A percentile compares a stretch with the other conserved stretches of the same genome.
phyloP scores from a whole-genome alignment of 2,113 vertebrate genomes.

The Lipophrys pholis region DNA sequence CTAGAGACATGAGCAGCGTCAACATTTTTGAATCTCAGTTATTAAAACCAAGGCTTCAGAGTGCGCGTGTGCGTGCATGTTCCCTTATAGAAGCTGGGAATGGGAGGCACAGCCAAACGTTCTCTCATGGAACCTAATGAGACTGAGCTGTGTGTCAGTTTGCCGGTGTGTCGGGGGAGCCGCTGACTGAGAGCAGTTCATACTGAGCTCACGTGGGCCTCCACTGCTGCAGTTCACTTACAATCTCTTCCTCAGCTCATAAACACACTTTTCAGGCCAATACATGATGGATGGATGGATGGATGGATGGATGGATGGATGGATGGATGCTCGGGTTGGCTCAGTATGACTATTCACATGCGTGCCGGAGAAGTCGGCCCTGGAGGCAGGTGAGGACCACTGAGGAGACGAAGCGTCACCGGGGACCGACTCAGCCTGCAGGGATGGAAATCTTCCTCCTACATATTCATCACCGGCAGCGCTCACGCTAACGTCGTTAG shows the following conservation, averaged over 20 bases:
- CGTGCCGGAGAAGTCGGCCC: neutral
- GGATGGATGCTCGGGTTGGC: no score
- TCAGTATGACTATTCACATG: no score
- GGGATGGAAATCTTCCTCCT: neutral
- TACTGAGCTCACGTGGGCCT: no score
- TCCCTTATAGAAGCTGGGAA: conserved; percentile 16
- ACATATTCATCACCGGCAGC: no score
- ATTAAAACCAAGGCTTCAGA: conserved; percentile 18
- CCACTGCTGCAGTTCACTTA: conserved; percentile 46
- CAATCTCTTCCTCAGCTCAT: conserved; percentile 6
- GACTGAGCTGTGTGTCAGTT: neutral
- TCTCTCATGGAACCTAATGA: conserved; percentile 36
- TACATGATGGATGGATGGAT: no score
- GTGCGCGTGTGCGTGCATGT: neutral
- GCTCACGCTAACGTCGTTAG: no score
- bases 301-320: no score
- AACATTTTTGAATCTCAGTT: conserved; percentile 32
- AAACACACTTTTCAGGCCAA: neutral
- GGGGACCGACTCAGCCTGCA: neutral
- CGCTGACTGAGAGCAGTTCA: no score
- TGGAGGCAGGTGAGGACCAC: neutral
- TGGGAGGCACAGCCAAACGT: neutral
- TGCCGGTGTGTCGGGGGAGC: no score
- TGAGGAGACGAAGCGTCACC: no score
- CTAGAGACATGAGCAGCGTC: conserved; percentile 22